A percentile compares a stretch with the other conserved stretches of the same genome.
Evolutionary conservation across 2,113 vertebrate genomes (phyloP).

Genomic region (Gavia stellata): DNA sequence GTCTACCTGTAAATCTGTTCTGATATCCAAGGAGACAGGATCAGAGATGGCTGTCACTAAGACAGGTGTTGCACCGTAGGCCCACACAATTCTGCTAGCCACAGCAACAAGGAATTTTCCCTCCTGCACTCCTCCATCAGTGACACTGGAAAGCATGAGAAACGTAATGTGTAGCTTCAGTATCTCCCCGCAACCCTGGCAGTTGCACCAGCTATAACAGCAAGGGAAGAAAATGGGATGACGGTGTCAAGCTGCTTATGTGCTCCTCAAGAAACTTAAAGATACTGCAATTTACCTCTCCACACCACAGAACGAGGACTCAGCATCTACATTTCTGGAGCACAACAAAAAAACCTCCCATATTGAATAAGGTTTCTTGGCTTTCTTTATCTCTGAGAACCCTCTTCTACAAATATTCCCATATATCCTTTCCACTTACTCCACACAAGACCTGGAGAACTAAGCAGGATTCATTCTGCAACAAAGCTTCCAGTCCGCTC

Average conservation of each 20-base stretch:
- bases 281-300: not conserved
- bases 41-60: not conserved
- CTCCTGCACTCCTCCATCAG: not conserved
- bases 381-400: not conserved
- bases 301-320: not conserved
- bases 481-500: not conserved
- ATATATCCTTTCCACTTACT: not conserved
- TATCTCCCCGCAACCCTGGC: not conserved
- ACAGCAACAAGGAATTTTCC: not conserved
- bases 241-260: not conserved
- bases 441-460: not conserved
- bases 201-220: not conserved
- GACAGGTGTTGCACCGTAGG: not conserved
- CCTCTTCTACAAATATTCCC: not conserved
- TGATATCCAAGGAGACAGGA: not conserved
- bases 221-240: not conserved
- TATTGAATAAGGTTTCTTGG: not conserved
- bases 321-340: not conserved
- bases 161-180: not conserved
- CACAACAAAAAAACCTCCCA: not conserved
- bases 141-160: not conserved
- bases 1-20: not conserved
- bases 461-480: not conserved
- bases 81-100: not conserved
- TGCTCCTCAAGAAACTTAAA: not conserved